phyloP scores from a whole-genome alignment of 1,140 invertebrate species.

The Ditylenchus dipsaci region DNA sequence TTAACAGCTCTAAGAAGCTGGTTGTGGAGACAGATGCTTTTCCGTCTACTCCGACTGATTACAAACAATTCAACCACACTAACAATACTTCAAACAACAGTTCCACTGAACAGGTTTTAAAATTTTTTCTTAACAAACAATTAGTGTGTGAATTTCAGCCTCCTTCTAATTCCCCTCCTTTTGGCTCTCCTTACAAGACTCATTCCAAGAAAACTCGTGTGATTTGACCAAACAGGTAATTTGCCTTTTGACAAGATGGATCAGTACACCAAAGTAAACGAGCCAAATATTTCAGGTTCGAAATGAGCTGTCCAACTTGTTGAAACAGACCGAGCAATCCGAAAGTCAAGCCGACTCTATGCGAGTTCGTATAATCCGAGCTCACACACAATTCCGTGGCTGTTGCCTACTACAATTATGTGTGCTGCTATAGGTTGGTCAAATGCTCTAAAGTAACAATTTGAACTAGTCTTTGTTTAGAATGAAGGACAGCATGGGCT shows the following conservation, averaged over 20 bases:
- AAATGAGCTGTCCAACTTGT: constrained; percentile 23
- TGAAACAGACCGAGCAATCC: constrained; percentile 7
- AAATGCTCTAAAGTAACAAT: neutral
- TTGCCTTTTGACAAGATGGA: too few relatives aligned
- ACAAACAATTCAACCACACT: too few relatives aligned
- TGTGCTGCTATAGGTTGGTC: constrained; percentile 81
- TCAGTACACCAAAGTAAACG: too few relatives aligned
- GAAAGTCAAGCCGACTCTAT: constrained; percentile 67
- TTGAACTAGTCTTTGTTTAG: constrained; percentile 61
- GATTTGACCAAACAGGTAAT: constrained; percentile 12
- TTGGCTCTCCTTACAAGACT: neutral
- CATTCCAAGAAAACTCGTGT: constrained; percentile 11
- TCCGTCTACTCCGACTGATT: too few relatives aligned
- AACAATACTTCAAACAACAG: too few relatives aligned
- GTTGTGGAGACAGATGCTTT: too few relatives aligned
- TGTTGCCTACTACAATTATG: constrained; percentile 89
- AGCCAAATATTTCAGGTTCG: constrained; percentile 3
- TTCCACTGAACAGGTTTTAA: too few relatives aligned
- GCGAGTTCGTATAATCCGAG: constrained; percentile 85
- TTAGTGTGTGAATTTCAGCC: neutral
- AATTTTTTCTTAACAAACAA: too few relatives aligned
- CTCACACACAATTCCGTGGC: constrained; percentile 96
- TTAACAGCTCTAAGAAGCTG: too few relatives aligned
- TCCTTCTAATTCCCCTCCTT: neutral
- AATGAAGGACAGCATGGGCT: constrained; percentile 87